These are phyloP conservation scores for Caiman crocodilus DNA, from an alignment of 2,797 vertebrate genomes.

Conservation along the genomic window DNA sequence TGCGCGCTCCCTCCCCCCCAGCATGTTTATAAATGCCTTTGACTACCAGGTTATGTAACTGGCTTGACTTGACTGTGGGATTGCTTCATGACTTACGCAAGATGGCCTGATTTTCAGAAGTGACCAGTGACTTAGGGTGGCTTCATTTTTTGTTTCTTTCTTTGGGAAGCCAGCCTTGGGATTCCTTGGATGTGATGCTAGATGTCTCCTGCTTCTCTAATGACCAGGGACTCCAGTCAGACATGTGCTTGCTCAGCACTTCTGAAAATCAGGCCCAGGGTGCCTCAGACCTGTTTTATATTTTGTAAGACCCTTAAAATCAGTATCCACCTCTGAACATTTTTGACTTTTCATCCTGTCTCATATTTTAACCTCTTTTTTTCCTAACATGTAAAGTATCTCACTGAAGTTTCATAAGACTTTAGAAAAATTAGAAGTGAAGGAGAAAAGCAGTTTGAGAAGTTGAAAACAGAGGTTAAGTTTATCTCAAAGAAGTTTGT, in stretches of 20 bases:
- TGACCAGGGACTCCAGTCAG: not conserved
- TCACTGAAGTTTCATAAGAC: not conserved
- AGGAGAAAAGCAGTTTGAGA: too few relatives aligned
- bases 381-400: not conserved
- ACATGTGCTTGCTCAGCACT: not conserved
- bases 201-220: not conserved
- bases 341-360: not conserved
- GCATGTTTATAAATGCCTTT: too few relatives aligned
- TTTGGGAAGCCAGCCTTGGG: too few relatives aligned
- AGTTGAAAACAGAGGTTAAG: too few relatives aligned
- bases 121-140: not conserved
- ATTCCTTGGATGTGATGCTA: too few relatives aligned
- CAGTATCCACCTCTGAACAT: rapidly evolving
- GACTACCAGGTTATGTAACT: not conserved
- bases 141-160: not conserved
- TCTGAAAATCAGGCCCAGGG: not conserved
- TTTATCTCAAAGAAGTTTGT: not conserved
- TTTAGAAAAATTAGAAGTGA: not conserved
- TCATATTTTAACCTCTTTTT: rapidly evolving
- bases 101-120: not conserved
- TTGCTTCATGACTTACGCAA: not conserved
- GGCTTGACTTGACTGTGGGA: not conserved
- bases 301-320: not conserved
- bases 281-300: not conserved
- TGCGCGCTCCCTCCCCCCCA: too few relatives aligned